Evolutionary conservation across 2,797 vertebrate species (phyloP), one percentile per base, ranked within the genome.

Genomic region (Anomalospiza imberbis): DNA sequence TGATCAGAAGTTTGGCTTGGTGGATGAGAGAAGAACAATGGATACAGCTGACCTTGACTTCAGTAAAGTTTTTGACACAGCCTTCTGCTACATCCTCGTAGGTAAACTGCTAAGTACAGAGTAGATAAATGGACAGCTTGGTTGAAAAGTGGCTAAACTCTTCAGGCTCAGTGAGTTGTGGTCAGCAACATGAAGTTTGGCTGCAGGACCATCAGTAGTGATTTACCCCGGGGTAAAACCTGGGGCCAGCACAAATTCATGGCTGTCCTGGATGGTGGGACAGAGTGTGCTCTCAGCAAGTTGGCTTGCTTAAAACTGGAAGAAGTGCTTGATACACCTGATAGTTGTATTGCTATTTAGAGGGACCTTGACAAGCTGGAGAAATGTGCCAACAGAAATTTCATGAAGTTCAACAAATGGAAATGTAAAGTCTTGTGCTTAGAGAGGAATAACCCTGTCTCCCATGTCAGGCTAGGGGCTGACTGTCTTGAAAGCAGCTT

Each of bases 181-280:
- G 18, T 73, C 61, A 73, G 36, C 25, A 29, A 73, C 10, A 3
- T 57, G 36, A 72, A 40, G n/a, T 32, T 79, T 21, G 15, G 21
- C 25, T 63, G 53, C 55, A 65, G 45, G 4, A 40, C 5, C 5
- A 17, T 53, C 47, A 61, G n/a, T 29, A 53, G n/a, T n/a, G 47
- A 7, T 38, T 38, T 53, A 45, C 6, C 21, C 32, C 0, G 1
- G 21, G 6, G 7, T 19, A 44, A 44, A 42, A 58, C 3, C 15
- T 60, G 53, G 38, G 25, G 6, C 29, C 13, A 38, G 10, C 47
- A 68, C 29, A 67, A 53, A 38, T 45, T 53, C 19, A 20, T 9
- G 54, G 38, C 38, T 47, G 51, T 36, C 38, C 66, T 32, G 38
- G 17, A 21, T 81, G 38, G 66, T 44, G 38, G 26, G 17, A 25